phyloP scores from a whole-genome alignment of 1,140 invertebrate species.

The Saccostrea glomerata region DNA sequence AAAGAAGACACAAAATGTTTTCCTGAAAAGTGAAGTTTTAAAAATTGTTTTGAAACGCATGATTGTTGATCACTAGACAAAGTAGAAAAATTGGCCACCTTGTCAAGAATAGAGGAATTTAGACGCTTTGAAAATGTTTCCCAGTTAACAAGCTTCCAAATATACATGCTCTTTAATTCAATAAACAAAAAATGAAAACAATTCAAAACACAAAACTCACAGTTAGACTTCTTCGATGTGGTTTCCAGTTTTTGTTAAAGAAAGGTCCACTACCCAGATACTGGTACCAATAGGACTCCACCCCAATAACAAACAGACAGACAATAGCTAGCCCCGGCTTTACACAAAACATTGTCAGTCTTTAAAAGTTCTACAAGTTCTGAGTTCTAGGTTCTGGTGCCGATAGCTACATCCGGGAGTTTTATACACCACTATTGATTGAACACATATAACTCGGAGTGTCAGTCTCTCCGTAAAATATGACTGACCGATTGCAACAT shows the following conservation, averaged over 20 bases:
- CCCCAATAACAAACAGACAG: not conserved
- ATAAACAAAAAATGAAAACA: too few relatives aligned
- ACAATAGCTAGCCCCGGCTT: not conserved
- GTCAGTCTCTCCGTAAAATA: not conserved
- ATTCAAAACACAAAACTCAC: slow-evolving; percentile 3
- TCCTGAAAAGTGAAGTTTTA: too few relatives aligned
- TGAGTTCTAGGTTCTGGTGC: not conserved
- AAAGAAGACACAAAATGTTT: too few relatives aligned
- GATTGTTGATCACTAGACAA: too few relatives aligned
- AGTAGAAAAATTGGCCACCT: too few relatives aligned
- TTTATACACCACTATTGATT: slow-evolving; percentile 17
- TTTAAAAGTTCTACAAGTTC: not conserved
- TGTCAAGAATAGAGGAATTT: too few relatives aligned
- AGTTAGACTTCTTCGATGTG: slow-evolving; percentile 6
- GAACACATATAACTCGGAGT: not conserved
- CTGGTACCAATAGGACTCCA: slow-evolving; percentile 22
- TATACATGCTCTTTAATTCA: too few relatives aligned
- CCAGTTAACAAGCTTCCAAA: too few relatives aligned
- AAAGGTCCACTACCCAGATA: not conserved
- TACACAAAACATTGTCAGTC: not conserved
- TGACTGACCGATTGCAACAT: slow-evolving; percentile 3
- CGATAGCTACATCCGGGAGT: not conserved
- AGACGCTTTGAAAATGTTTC: too few relatives aligned
- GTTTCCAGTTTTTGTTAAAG: slow-evolving; percentile 18
- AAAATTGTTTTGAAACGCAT: too few relatives aligned